Evolutionary conservation across 2,797 vertebrate species (phyloP), one percentile per base, ranked within the genome.

Genomic region (Rhinella marina): DNA sequence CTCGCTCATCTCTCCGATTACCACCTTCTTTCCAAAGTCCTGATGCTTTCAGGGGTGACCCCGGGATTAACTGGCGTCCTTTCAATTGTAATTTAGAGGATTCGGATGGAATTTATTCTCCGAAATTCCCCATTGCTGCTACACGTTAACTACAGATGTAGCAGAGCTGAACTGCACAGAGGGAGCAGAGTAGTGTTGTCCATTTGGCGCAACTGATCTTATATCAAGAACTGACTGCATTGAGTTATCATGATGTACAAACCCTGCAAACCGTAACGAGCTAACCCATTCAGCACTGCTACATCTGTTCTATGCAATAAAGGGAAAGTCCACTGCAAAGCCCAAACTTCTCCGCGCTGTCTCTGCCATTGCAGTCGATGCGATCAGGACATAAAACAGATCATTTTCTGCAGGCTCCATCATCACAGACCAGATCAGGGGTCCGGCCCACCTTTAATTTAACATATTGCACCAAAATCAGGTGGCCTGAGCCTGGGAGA

Each of bases 371-470:
- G 82, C 68, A 84, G 27, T 59, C 19, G 21, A 29, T 48, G 29
- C 56, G 25, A 9, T 57, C 19, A 57, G 68, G 41, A n/a, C 82
- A 84, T 59, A 59, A 61, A 16, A 61, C 27, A 50, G 27, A 84
- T 4, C 54, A 19, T 73, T 32, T 81, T 59, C 82, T 84, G 70
- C 68, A 59, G 82, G 25, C 41, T 76, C 7, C 14, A n/a, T 86
- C 66, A 86, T 86, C 78, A 54, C 21, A 29, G 48, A 27, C 62
- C 73, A 54, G 61, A 79, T 78, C 84, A 79, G 61, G 75, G 75
- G 50, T 68, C 84, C 76, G 61, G 75, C 73, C 84, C 61, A 86
- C 84, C 61, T 66, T 61, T 66, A n/a, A 64, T 81, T 13, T 64
- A 81, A 81, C 57, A 64, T 64, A 64, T 32, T 86, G 85, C 85